Base-by-base conservation (phyloP, 2,888 invertebrate genomes). In the Agrotis segetum region DNA sequence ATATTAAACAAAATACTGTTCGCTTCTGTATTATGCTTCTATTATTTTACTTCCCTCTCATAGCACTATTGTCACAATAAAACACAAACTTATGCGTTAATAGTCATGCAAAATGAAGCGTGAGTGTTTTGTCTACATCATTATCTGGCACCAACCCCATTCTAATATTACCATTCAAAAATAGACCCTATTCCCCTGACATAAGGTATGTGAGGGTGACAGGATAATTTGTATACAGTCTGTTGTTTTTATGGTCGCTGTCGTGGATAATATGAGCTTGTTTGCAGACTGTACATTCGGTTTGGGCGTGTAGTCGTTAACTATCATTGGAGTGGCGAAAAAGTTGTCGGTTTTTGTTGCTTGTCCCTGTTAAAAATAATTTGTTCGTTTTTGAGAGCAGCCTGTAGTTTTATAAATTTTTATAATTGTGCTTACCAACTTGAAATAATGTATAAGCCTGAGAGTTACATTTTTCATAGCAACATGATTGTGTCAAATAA, bases 111-210 rank as follows among this genome's bases (percentile, higher is more conserved):
- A 89, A 90, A 88, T 88, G 81, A 71, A 88, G 58, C 40, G 83
- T 89, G 84, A 91, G 88, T 88, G 89, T 86, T 87, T 67, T 69
- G 88, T 88, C 89, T 87, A 90, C 91, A 88, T 92, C 92, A 91
- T 92, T 92, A 92, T 91, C 85, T 86, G 83, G 84, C 88, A 85
- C 79, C 88, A 77, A 87, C 90, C 89, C 84, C 88, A 87, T 87
- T 85, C 81, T 47, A 49, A 16, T 50, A 52, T 19, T 7, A 63
- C 65, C 67, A 76, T 80, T 73, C 11, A 56, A 85, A 77, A 63
- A n/a, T 63, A 44, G 0, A 67, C 69, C 52, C 49, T 81, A 66
- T 1, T 0, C 0, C 3, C 0, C 34, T 2, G 1, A 0, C 0
- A 16, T 80, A 82, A 77, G 67, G 74, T 71, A 13, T 24, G 19